These are phyloP conservation scores for Vultur gryphus DNA, from an alignment of 2,797 vertebrate genomes.

Conservation along the genomic window DNA sequence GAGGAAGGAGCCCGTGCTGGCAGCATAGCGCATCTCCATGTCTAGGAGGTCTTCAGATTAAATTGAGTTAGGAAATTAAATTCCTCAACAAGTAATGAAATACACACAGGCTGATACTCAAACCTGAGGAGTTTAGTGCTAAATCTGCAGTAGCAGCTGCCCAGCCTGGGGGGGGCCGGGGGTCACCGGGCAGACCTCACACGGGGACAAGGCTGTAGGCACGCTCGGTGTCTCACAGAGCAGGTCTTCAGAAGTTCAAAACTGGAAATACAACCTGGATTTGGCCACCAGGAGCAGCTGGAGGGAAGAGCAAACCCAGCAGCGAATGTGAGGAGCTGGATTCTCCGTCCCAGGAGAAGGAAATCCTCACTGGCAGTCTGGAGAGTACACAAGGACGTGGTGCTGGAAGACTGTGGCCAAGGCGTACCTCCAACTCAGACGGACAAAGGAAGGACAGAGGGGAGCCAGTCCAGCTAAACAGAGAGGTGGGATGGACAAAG, in stretches of 20 bases:
- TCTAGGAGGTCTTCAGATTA: not conserved
- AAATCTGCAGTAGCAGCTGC: not conserved
- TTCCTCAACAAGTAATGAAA: not conserved
- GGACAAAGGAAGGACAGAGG: not conserved
- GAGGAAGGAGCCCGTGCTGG: not conserved
- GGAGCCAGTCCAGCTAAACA: not conserved
- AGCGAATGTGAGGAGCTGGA: not conserved
- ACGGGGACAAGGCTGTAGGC: not conserved
- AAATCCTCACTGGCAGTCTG: not conserved
- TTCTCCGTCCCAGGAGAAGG: not conserved
- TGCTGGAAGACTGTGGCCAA: not conserved
- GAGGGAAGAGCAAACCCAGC: not conserved
- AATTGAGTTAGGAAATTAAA: not conserved
- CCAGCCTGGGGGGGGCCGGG: too few relatives aligned
- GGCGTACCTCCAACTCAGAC: not conserved
- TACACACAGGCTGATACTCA: not conserved
- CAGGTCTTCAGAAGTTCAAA: not conserved
- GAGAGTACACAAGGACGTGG: not conserved
- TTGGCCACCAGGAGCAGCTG: not conserved
- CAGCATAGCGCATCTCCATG: fast-evolving
- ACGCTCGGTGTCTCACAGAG: fast-evolving
- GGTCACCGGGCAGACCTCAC: not conserved
- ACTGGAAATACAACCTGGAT: not conserved
- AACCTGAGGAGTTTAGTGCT: not conserved
- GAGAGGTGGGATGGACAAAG: not conserved